Evolutionary conservation across 2,888 invertebrate genomes (phyloP).

Genomic region (Lasioglossum malachurum): DNA sequence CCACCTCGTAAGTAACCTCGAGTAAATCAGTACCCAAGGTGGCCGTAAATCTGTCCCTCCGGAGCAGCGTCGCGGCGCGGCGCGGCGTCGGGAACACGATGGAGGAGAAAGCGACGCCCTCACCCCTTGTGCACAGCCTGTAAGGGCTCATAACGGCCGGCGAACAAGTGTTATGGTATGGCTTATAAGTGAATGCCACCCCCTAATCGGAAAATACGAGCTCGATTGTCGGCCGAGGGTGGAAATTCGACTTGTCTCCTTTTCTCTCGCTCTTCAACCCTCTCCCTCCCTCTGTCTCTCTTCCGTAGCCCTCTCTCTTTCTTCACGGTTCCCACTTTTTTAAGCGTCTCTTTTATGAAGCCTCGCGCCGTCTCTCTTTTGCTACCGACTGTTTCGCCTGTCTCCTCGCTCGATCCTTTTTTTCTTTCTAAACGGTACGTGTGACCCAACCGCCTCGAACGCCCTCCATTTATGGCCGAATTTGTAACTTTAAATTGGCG

Average conservation of each 20-base stretch:
- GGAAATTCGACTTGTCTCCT: constrained; percentile 43
- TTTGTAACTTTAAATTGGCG: constrained; percentile 84
- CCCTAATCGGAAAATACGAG: constrained; percentile 85
- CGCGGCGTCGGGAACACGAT: constrained; percentile 59
- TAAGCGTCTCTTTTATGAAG: constrained; percentile 32
- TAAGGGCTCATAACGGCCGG: constrained; percentile 81
- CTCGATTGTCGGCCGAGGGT: constrained; percentile 82
- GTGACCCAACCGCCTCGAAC: constrained; percentile 55
- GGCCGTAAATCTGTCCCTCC: constrained; percentile 83
- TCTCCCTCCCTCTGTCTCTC: neutral
- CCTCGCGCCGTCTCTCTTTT: constrained; percentile 18
- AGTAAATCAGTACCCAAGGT: constrained; percentile 85
- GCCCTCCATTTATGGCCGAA: constrained; percentile 80
- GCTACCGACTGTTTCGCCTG: neutral
- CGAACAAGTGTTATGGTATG: constrained; percentile 85
- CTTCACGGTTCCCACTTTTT: constrained; percentile 23
- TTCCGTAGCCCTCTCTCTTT: constrained; percentile 3
- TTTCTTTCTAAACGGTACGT: constrained; percentile 66
- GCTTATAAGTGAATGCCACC: constrained; percentile 85
- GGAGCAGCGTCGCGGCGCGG: constrained; percentile 67
- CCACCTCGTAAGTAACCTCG: constrained; percentile 72
- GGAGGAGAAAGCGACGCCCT: constrained; percentile 61
- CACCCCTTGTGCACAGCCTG: constrained; percentile 47
- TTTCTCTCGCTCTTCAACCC: neutral
- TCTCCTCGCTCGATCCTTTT: neutral